Conservation (phyloP, 2,888 invertebrate genomes). For the Sphaerophoria rueppellii region DNA sequence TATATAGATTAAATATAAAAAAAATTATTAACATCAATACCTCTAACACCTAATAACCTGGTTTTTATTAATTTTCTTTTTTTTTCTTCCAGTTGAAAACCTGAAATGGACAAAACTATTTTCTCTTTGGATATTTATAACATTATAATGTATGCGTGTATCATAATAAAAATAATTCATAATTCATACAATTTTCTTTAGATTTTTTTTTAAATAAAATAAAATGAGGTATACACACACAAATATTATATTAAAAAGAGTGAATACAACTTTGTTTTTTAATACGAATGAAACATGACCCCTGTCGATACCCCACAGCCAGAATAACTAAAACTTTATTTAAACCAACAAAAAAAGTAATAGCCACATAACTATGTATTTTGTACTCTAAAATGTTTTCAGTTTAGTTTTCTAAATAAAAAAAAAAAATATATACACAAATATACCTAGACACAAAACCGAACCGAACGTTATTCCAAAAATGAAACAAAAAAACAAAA, state of each 20-base stretch:
- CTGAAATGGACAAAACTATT: slow-evolving; percentile 67
- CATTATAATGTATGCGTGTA: slow-evolving; percentile 52
- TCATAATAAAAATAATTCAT: slow-evolving; percentile 53
- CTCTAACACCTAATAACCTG: neutral
- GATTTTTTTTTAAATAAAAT: slow-evolving; percentile 36
- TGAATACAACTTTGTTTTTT: slow-evolving; percentile 5
- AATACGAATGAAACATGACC: slow-evolving; percentile 6
- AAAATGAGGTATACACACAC: neutral
- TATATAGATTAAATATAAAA: no score
- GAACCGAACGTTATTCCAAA: slow-evolving; percentile 1
- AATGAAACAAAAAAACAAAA: slow-evolving; percentile 16
- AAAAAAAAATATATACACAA: slow-evolving; percentile 1
- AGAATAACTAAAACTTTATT: neutral
- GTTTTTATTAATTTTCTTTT: slow-evolving; percentile 3
- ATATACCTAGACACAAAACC: slow-evolving; percentile 23
- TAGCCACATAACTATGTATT: neutral
- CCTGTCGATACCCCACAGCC: slow-evolving; percentile 16
- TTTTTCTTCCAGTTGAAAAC: slow-evolving; percentile 62
- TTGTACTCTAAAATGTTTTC: neutral
- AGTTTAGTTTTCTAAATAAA: neutral
- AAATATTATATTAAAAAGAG: neutral
- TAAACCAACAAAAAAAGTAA: neutral
- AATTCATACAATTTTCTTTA: slow-evolving; percentile 35
- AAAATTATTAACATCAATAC: neutral
- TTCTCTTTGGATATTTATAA: slow-evolving; percentile 64